phyloP scores from a whole-genome alignment of 2,797 vertebrate species.

The Pseudochromis fuscus region DNA sequence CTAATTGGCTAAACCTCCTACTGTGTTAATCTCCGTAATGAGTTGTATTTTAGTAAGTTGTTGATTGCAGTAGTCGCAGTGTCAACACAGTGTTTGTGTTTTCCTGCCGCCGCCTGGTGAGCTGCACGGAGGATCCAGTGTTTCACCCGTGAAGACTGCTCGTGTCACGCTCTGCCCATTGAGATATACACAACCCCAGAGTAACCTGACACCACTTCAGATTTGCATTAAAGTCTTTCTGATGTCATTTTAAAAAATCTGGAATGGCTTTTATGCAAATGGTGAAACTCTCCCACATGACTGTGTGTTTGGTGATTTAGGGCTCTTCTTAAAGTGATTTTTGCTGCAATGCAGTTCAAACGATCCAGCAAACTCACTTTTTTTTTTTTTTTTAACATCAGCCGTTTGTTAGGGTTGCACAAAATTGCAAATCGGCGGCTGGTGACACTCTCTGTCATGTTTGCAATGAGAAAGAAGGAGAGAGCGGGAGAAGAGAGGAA shows the following conservation, averaged over 20 bases:
- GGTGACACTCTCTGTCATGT: slow-evolving; percentile 74
- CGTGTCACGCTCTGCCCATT: slow-evolving; percentile 48
- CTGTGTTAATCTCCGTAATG: background rate
- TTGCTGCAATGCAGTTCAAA: slow-evolving; percentile 65
- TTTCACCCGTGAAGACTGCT: slow-evolving; percentile 22
- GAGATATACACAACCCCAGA: slow-evolving; percentile 46
- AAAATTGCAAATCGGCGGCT: slow-evolving; percentile 72
- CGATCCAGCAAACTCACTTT: slow-evolving; percentile 46
- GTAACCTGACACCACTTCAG: slow-evolving; percentile 53
- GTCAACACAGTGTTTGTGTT: slow-evolving; percentile 21
- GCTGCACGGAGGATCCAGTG: slow-evolving; percentile 17
- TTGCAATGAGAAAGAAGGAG: slow-evolving; percentile 40
- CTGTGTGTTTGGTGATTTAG: slow-evolving; percentile 54
- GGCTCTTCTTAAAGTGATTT: slow-evolving; percentile 51
- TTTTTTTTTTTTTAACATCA: slow-evolving; percentile 53
- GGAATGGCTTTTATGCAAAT: slow-evolving; percentile 56
- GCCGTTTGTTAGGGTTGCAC: slow-evolving; percentile 57
- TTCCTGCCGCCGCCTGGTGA: slow-evolving; percentile 8
- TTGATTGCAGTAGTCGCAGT: slow-evolving; percentile 21
- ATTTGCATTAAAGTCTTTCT: slow-evolving; percentile 61
- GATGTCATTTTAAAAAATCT: slow-evolving; percentile 48
- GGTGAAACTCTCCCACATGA: slow-evolving; percentile 43
- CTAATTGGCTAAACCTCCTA: background rate
- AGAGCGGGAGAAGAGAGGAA: slow-evolving; percentile 31
- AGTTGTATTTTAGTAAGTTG: slow-evolving; percentile 4